phyloP scores from a whole-genome alignment of 2,888 invertebrate species.

The Xanthia icteritia region DNA sequence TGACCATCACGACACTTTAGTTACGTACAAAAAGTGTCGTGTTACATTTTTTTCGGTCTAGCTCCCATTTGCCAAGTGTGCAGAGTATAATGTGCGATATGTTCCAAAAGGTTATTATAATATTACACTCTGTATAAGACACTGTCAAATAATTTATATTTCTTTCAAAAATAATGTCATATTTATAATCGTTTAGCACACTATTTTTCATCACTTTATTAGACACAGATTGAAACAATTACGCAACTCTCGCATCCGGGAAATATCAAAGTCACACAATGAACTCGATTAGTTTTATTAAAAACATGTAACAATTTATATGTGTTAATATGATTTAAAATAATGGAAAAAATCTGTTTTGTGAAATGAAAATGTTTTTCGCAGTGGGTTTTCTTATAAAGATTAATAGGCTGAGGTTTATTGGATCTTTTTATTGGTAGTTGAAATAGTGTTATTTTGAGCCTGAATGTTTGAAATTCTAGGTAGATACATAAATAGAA shows the following conservation, averaged over 20 bases:
- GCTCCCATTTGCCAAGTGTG: too few species aligned
- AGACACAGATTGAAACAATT: conserved; percentile 48
- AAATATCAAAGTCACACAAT: conserved; percentile 55
- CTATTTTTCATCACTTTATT: conserved; percentile 48
- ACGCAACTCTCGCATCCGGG: conserved; percentile 57
- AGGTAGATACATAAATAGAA: too few species aligned
- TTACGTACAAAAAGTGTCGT: too few species aligned
- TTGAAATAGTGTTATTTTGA: background rate
- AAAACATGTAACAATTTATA: conserved; percentile 44
- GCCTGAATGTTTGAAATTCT: too few species aligned
- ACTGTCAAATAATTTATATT: background rate
- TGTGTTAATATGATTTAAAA: conserved; percentile 42
- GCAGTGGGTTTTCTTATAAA: background rate
- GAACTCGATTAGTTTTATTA: conserved; percentile 53
- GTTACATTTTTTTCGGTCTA: too few species aligned
- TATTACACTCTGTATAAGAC: background rate
- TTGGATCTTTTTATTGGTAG: background rate
- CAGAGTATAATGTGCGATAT: too few species aligned
- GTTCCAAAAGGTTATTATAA: too few species aligned
- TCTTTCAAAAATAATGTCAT: conserved; percentile 9
- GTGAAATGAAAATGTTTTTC: conserved; percentile 15
- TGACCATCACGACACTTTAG: too few species aligned
- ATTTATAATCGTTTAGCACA: conserved; percentile 41
- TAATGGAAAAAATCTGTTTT: conserved; percentile 22
- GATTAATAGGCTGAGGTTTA: background rate